phyloP scores from a whole-genome alignment of 1,140 invertebrate genomes.

The Heliconius hermathena region DNA sequence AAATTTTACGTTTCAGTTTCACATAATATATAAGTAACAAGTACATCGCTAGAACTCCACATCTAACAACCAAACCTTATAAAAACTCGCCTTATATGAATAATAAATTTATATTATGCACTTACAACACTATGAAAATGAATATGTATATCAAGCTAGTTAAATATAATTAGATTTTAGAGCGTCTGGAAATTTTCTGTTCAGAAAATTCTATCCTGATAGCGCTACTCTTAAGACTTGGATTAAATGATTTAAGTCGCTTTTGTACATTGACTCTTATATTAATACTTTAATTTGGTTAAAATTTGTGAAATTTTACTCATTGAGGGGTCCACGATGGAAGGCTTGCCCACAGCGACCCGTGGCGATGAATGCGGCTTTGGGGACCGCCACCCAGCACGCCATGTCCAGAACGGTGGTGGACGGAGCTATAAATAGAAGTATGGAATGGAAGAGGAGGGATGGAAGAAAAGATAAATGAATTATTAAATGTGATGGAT shows the following conservation, averaged over 20 bases:
- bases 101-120: conserved; percentile 46
- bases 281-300: not conserved
- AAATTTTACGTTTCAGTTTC: too few relatives aligned
- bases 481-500: too few relatives aligned
- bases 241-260: conserved; percentile 1
- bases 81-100: conserved; percentile 39
- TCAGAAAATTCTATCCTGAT: conserved; percentile 13
- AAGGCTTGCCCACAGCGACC: too few relatives aligned
- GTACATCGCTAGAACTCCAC: not conserved
- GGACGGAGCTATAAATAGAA: too few relatives aligned
- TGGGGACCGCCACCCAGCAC: too few relatives aligned
- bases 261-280: conserved; percentile 2
- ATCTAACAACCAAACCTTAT: conserved; percentile 28
- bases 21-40: not conserved
- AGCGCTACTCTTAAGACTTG: not conserved
- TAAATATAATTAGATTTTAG: conserved; percentile 41
- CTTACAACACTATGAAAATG: conserved; percentile 39
- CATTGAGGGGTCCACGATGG: too few relatives aligned
- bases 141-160: conserved; percentile 39
- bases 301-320: too few relatives aligned
- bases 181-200: conserved; percentile 18
- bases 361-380: too few relatives aligned
- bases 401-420: too few relatives aligned
- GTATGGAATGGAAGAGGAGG: too few relatives aligned
- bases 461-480: too few relatives aligned